Conservation (phyloP, 1,140 invertebrate species). For the Drosophila prosaltans region DNA sequence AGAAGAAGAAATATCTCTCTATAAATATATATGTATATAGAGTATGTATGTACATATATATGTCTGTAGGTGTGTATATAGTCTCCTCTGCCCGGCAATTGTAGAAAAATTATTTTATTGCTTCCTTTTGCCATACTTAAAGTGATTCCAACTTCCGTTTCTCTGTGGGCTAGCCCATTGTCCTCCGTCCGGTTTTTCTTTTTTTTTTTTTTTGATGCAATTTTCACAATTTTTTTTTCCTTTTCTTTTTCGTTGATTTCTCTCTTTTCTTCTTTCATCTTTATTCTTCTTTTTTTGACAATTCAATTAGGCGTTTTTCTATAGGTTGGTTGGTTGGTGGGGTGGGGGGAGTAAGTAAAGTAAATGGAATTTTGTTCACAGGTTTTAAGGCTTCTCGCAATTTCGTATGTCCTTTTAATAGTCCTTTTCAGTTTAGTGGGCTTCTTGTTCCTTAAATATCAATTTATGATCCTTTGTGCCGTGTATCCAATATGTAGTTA, state of each 20-base stretch:
- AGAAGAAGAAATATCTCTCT: constrained; percentile 8
- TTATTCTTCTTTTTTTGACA: constrained; percentile 52
- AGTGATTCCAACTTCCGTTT: constrained; percentile 72
- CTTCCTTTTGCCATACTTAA: constrained; percentile 61
- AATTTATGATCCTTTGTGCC: background rate
- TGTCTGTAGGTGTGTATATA: background rate
- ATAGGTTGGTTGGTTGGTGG: background rate
- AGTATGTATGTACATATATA: no score
- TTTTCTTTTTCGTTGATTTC: constrained; percentile 40
- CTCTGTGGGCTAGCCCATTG: constrained; percentile 53
- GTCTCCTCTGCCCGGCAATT: constrained; percentile 29
- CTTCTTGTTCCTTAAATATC: background rate
- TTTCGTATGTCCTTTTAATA: background rate
- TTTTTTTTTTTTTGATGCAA: background rate
- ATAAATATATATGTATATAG: background rate
- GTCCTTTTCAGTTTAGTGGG: background rate
- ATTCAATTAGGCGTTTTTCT: constrained; percentile 68
- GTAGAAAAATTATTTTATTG: constrained; percentile 76
- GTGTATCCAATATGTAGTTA: no score
- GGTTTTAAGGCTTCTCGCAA: background rate
- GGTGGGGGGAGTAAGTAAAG: constrained; percentile 50
- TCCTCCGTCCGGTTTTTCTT: constrained; percentile 22
- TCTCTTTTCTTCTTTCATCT: constrained; percentile 28
- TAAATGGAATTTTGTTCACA: constrained; percentile 26
- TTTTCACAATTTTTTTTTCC: constrained; percentile 41